phyloP scores from a whole-genome alignment of 2,888 invertebrate species.

The Archips xylosteana region DNA sequence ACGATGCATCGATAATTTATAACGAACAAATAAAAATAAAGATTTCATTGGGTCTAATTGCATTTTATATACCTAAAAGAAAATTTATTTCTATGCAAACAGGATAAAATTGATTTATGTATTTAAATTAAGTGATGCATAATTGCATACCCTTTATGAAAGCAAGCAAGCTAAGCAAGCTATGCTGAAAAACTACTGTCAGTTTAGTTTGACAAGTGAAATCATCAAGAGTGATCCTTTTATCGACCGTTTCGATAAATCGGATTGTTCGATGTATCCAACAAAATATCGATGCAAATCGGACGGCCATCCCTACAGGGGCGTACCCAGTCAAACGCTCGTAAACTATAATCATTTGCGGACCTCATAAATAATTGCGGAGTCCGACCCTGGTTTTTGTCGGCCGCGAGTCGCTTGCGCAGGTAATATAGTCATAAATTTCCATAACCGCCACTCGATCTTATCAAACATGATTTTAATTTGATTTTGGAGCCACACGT shows the following conservation, averaged over 20 bases:
- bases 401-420: constrained; percentile 78
- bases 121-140: too few relatives aligned
- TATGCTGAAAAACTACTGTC: neutral
- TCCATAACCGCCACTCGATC: constrained; percentile 86
- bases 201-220: neutral
- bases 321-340: constrained; percentile 76
- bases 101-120: too few relatives aligned
- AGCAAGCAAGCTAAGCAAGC: too few relatives aligned
- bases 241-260: neutral
- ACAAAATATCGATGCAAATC: neutral
- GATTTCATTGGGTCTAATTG: neutral
- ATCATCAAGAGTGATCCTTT: neutral
- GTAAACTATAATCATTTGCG: constrained; percentile 84
- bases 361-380: constrained; percentile 83
- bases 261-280: neutral
- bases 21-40: neutral
- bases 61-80: too few relatives aligned
- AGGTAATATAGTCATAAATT: constrained; percentile 86
- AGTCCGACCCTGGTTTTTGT: constrained; percentile 79
- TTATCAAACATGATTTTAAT: constrained; percentile 86
- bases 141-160: too few relatives aligned
- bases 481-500: constrained; percentile 85
- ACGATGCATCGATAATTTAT: neutral
- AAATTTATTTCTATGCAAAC: too few relatives aligned
- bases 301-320: constrained; percentile 51